phyloP scores from a whole-genome alignment of 2,888 invertebrate species.

The Sesia apiformis region DNA sequence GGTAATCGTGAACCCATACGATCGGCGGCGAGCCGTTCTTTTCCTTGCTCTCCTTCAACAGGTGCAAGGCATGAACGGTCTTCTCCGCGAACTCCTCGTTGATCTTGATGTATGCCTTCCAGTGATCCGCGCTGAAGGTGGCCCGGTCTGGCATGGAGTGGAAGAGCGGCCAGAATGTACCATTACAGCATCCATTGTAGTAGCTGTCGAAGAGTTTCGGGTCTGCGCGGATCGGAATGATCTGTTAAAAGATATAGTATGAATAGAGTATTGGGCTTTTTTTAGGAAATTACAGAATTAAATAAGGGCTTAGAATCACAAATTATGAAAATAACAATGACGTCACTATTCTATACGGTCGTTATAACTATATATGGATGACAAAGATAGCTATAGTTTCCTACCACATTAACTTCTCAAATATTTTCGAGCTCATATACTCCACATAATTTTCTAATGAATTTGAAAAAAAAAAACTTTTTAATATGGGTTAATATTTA shows the following conservation, averaged over 20 bases:
- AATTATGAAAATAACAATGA: too few relatives aligned
- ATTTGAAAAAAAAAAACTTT: too few relatives aligned
- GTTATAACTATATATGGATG: too few relatives aligned
- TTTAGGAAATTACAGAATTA: too few relatives aligned
- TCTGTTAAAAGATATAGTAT: constrained; percentile 60
- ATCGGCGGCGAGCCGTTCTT: constrained; percentile 76
- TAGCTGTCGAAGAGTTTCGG: constrained; percentile 86
- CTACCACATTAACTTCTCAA: too few relatives aligned
- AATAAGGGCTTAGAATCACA: too few relatives aligned
- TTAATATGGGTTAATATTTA: too few relatives aligned
- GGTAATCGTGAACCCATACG: constrained; percentile 96
- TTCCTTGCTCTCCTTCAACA: constrained; percentile 62
- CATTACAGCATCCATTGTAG: constrained; percentile 94
- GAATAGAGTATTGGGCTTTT: too few relatives aligned
- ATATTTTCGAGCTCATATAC: too few relatives aligned
- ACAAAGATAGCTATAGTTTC: too few relatives aligned
- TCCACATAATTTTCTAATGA: too few relatives aligned
- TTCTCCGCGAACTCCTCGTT: constrained; percentile 89
- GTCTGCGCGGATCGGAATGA: constrained; percentile 86
- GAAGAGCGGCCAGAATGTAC: constrained; percentile 93
- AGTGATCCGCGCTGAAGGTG: constrained; percentile 86
- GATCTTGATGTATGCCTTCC: constrained; percentile 86
- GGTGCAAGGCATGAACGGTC: constrained; percentile 79
- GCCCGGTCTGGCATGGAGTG: constrained; percentile 95
- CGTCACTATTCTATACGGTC: too few relatives aligned